phyloP scores from a whole-genome alignment of 2,797 vertebrate genomes.

The Eremophila alpestris region DNA sequence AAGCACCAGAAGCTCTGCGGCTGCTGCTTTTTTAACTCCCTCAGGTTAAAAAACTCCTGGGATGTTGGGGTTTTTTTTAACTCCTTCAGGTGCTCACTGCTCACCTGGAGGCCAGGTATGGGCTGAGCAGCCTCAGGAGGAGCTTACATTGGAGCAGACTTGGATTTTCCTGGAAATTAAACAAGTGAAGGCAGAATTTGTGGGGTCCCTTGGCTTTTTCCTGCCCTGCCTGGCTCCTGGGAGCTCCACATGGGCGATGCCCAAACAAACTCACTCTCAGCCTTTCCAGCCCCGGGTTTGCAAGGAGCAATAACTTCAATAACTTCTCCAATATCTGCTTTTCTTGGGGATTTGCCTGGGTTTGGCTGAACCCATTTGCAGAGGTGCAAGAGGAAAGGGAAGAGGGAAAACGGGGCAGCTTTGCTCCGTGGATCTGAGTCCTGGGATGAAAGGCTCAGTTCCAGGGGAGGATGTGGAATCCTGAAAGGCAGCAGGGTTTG shows the following conservation, averaged over 20 bases:
- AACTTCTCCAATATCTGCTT: not conserved
- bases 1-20: not conserved
- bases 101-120: not conserved
- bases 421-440: not conserved
- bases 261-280: not conserved
- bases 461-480: not conserved
- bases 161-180: not conserved
- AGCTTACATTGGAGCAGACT: not conserved
- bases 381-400: not conserved
- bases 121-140: not conserved
- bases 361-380: not conserved
- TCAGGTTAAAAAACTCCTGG: not conserved
- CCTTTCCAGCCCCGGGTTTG: not conserved
- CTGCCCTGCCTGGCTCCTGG: not conserved
- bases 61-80: not conserved
- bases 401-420: not conserved
- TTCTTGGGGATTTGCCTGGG: not conserved
- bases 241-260: accelerated
- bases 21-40: not conserved
- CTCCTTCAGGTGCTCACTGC: not conserved
- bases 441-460: not conserved
- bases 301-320: not conserved
- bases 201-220: constrained; percentile 1
- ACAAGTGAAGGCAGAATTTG: not conserved
- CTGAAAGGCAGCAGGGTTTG: not conserved